Base-by-base conservation (phyloP, 2,888 invertebrate genomes). In the Chalcosyrphus nemorum region DNA sequence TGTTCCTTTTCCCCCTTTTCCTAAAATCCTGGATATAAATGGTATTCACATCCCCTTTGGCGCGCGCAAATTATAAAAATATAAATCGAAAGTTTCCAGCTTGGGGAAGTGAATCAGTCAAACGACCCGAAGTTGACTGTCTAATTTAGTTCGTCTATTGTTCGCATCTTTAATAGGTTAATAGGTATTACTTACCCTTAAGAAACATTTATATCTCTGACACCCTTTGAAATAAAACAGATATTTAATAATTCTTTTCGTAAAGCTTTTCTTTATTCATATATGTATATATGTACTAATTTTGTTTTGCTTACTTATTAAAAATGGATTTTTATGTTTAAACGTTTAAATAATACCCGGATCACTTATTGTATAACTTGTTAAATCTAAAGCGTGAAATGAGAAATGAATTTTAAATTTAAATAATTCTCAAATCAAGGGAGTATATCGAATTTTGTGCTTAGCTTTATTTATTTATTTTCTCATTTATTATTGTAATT, bases 241-340 rank as follows among this genome's bases (percentile, higher is more conserved):
- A 1, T 38, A 41, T 17, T 7, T 50, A 1, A 5, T 32, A 11
- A 24, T 19, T 45, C 54, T 77, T 35, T 77, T 81, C 68, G 61
- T 84, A 84, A 80, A 84, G 80, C 70, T 84, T 75, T 84, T 84
- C 50, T 24, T 32, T 32, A 32, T 32, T 32, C n/a, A 15, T 29
- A 32, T 57, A 45, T 72, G 70, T 70, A 50, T 59, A 66, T 45
- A 24, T 81, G 75, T 59, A 54, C 74, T 81, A 74, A 52, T 57
- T 45, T 61, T 57, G 21, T 68, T 38, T 38, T 52, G 61, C 68
- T 80, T 70, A 65, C 15, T 52, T 80, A 74, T 11, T 70, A 59
- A 65, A 68, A 84, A 66, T 76, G 38, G 61, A 32, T 47, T 61
- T 15, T 65, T 57, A 32, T 47, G 52, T 15, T 65, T 57, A 32